These are phyloP conservation scores for Noctuana brunneofusca DNA, from an alignment of 2,888 invertebrate genomes.

Conservation along the genomic window DNA sequence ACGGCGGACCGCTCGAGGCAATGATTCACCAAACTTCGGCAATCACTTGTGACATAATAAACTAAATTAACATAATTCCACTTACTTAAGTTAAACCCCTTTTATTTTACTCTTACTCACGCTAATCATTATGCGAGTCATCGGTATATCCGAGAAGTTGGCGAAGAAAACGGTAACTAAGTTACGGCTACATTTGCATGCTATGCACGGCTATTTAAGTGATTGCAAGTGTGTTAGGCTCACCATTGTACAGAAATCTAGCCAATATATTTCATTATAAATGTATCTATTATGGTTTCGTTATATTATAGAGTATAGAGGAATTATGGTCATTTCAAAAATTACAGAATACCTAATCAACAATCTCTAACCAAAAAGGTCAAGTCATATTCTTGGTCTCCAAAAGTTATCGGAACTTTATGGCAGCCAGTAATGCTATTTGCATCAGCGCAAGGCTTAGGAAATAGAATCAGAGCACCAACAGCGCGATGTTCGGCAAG, in stretches of 20 bases:
- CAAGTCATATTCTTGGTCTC: background rate
- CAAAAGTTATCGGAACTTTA: background rate
- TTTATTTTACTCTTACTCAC: conserved; percentile 68
- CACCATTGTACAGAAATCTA: conserved; percentile 9
- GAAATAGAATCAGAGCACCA: conserved; percentile 23
- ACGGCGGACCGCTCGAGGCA: conserved; percentile 33
- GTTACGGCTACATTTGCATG: conserved; percentile 20
- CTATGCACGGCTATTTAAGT: conserved; percentile 22
- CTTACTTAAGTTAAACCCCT: conserved; percentile 58
- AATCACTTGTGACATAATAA: conserved; percentile 76
- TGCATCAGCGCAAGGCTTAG: background rate
- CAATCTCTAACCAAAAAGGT: too few species aligned
- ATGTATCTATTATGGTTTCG: background rate
- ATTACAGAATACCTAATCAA: too few species aligned
- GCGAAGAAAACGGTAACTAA: conserved; percentile 38
- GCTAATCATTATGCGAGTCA: conserved; percentile 48
- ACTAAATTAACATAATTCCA: conserved; percentile 74
- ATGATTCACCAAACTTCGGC: conserved; percentile 75
- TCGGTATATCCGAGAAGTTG: conserved; percentile 46
- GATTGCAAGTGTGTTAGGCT: conserved; percentile 25
- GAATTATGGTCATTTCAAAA: too few species aligned
- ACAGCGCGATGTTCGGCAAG: conserved; percentile 16
- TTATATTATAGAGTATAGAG: too few species aligned
- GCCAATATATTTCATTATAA: background rate
- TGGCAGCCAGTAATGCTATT: background rate